Percentiles rank a stretch among this genome's conserved stretches.
Evolutionary conservation across 1,140 invertebrate genomes (phyloP).

Genomic region (Saccostrea glomerata): DNA sequence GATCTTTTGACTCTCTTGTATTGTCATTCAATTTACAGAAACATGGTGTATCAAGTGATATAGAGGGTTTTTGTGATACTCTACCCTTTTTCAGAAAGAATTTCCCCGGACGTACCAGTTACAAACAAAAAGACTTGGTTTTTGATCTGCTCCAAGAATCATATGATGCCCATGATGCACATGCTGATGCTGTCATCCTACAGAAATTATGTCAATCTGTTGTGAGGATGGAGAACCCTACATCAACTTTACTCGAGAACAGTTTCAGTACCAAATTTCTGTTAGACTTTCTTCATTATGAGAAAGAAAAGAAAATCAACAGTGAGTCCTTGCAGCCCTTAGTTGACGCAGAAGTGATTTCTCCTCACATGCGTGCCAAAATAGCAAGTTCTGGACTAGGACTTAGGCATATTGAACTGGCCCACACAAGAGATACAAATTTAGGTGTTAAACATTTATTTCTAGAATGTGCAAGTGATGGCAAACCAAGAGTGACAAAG

Average conservation of each 20-base stretch:
- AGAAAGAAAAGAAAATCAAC: background rate
- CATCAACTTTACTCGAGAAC: background rate
- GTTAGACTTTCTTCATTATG: background rate
- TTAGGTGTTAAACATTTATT: no score
- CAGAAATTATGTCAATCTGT: background rate
- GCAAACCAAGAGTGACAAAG: no score
- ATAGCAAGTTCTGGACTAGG: background rate
- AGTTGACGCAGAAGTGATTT: background rate
- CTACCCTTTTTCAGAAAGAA: background rate
- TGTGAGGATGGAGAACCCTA: background rate
- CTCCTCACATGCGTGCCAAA: background rate
- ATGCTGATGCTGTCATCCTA: background rate
- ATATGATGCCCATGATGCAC: slow-evolving; percentile 13
- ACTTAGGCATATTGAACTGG: background rate
- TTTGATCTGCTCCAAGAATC: background rate
- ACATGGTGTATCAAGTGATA: background rate
- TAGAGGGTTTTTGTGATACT: background rate
- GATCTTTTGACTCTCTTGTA: background rate
- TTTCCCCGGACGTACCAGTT: background rate
- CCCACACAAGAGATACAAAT: no score
- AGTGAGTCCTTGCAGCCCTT: background rate
- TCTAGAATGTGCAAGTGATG: no score
- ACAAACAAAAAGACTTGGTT: background rate
- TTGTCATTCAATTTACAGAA: background rate
- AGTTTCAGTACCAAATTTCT: background rate